phyloP scores from a whole-genome alignment of 2,797 vertebrate species.

The Kryptolebias ocellatus region DNA sequence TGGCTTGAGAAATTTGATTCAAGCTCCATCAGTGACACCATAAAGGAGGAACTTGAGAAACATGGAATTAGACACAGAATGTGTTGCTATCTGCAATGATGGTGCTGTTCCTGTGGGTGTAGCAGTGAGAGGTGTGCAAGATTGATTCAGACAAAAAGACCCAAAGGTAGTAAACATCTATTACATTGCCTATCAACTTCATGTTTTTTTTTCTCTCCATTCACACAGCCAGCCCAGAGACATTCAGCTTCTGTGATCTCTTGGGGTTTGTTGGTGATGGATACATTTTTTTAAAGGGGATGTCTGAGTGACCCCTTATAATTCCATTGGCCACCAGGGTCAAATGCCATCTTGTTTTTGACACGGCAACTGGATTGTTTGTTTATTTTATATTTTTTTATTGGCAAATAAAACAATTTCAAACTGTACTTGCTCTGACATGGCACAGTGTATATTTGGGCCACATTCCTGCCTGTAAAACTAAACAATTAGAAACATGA shows the following conservation, averaged over 20 bases:
- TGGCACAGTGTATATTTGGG: too few species aligned
- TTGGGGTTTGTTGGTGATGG: too few species aligned
- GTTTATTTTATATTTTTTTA: too few species aligned
- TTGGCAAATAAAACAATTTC: too few species aligned
- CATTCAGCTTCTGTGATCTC: neutral
- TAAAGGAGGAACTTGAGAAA: constrained; percentile 1
- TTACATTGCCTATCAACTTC: neutral
- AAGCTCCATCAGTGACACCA: neutral
- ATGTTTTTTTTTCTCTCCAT: neutral
- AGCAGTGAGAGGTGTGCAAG: neutral
- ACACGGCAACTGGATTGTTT: too few species aligned
- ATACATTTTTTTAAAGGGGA: too few species aligned
- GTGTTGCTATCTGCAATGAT: neutral
- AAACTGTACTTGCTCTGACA: too few species aligned
- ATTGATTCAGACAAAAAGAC: constrained; percentile 9
- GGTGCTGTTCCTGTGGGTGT: neutral
- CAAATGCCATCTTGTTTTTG: too few species aligned
- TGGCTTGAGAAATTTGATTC: constrained; percentile 4
- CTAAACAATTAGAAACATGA: too few species aligned
- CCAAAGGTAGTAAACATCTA: neutral
- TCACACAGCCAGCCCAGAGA: neutral
- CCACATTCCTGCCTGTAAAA: too few species aligned
- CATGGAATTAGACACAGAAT: neutral
- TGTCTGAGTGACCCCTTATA: too few species aligned
- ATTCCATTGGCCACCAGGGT: too few species aligned